Evolutionary conservation across 2,888 invertebrate species (phyloP), one percentile per base, ranked within the genome.

Genomic region (Noctuana brunneofusca): DNA sequence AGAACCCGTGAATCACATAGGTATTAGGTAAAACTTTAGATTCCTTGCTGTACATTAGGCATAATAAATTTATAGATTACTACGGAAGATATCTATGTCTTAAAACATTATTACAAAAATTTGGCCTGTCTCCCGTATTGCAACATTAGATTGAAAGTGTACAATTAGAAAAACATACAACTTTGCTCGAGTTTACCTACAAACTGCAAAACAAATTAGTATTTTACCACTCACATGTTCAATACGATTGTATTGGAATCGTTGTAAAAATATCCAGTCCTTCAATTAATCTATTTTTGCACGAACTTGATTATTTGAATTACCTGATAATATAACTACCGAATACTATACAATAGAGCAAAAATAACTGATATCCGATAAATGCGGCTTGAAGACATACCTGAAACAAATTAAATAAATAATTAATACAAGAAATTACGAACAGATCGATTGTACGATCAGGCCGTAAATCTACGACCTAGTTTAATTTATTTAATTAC

Each of bases 361-460:
- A 86, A 73, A 48, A 78, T 68, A 62, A 74, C 70, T 65, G 76
- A 70, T 80, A 85, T 78, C 73, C 83, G 77, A 79, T 84, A 83
- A 64, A 76, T 58, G 69, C 74, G 74, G 68, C 66, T 68, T 58
- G 73, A 71, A 69, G 73, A 71, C 65, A 74, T 72, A 78, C 79
- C 89, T 89, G 90, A 69, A 90, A 89, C 80, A 85, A 84, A 72
- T 20, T 2, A 38, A 38, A 8, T 27, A n/a, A n/a, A n/a, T n/a
- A n/a, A n/a, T n/a, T n/a, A n/a, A n/a, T n/a, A n/a, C n/a, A n/a
- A n/a, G n/a, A n/a, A n/a, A n/a, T n/a, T n/a, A n/a, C n/a, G n/a
- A n/a, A n/a, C n/a, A n/a, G n/a, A n/a, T n/a, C n/a, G n/a, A n/a
- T n/a, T n/a, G n/a, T n/a, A n/a, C n/a, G n/a, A n/a, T n/a, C n/a